Evolutionary conservation across 2,888 invertebrate species (phyloP).

Genomic region (Aphrophora alni): DNA sequence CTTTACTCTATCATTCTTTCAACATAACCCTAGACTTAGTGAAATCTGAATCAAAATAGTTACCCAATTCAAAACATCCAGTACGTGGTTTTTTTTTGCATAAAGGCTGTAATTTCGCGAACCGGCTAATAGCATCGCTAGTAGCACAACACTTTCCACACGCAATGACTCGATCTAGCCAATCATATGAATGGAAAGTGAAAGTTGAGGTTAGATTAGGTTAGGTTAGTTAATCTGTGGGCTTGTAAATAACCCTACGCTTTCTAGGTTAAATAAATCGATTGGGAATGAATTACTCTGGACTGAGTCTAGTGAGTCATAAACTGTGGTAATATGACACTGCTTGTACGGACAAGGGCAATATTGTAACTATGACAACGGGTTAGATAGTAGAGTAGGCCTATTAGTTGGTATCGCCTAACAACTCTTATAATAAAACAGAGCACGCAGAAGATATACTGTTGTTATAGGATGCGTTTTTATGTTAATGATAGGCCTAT

Average conservation of each 20-base stretch:
- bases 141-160: not conserved
- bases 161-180: not conserved
- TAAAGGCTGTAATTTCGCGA: not conserved
- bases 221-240: not conserved
- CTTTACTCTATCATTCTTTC: no score
- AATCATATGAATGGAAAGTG: slow-evolving; percentile 9
- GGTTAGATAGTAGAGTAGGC: no score
- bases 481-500: no score
- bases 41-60: no score
- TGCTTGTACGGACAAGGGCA: no score
- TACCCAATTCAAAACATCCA: no score
- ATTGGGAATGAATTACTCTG: not conserved
- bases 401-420: no score
- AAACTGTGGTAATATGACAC: not conserved
- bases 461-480: no score
- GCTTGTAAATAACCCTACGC: not conserved
- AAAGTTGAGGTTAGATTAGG: not conserved
- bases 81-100: not conserved
- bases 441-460: no score
- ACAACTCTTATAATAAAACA: no score
- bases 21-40: no score
- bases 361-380: no score
- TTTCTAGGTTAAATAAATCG: slow-evolving; percentile 5
- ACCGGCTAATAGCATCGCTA: not conserved
- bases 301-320: not conserved